Evolutionary conservation across 1,140 invertebrate genomes (phyloP), one percentile per base, ranked within the genome.

Genomic region (Cephus cinctus): DNA sequence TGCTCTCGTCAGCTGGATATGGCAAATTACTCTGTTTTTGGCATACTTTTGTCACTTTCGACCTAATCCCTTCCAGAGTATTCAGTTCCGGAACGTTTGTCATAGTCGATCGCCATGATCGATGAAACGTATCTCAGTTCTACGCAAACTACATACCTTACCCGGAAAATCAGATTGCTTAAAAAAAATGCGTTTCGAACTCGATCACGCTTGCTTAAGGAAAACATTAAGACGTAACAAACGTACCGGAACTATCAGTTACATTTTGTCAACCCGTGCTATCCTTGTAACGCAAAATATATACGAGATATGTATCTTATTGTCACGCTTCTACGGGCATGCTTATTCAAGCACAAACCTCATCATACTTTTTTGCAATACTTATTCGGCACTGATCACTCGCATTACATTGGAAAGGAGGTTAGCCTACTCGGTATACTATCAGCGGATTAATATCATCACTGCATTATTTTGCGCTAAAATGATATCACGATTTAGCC

Each of bases 1-100:
- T 42, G 48, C 39, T n/a, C 32, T 52, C 42, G 11, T 35, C 30
- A 25, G 35, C n/a, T 42, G 36, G 41, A 52, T 53, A 59, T 56
- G 52, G 50, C 50, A 50, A 59, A 56, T 56, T 55, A 44, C 47
- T 49, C 30, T 59, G 32, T 46, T 47, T 56, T 53, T 54, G 51
- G 47, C 47, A 44, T 54, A 46, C 20, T n/a, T 36, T 12, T 15
- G 34, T 36, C 34, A 36, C 15, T 36, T 36, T 15, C 19, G 34
- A 36, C 34, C 34, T 15, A 36, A 18, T 36, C 6, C 19, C 19
- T 15, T 18, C 9, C 19, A 36, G 14, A 4, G 14, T 8, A 11
- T 15, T 11, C 8, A 36, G 19, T 36, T 15, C 34, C 14, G 34
- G 19, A 36, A 36, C 14, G 34, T 36, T 36, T 36, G 15, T 30